These are phyloP conservation scores for Cheiracanthium punctorium DNA, from an alignment of 2,888 invertebrate species.

Conservation along the genomic window DNA sequence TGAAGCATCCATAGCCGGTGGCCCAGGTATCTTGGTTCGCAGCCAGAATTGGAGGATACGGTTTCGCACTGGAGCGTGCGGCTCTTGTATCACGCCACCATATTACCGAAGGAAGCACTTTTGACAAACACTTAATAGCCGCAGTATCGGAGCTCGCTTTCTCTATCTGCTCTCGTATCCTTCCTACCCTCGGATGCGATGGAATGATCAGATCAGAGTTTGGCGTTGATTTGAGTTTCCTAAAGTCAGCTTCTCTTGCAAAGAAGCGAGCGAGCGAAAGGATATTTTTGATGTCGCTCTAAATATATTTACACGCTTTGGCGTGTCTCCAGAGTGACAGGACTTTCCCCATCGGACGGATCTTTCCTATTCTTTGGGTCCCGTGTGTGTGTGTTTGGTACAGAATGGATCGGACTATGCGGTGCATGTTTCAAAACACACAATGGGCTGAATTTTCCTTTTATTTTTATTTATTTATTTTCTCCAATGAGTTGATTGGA, in stretches of 20 bases:
- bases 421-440: no score
- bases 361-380: constrained; percentile 15
- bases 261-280: constrained; percentile 47
- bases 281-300: constrained; percentile 69
- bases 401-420: no score
- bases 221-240: constrained; percentile 58
- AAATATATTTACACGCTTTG: constrained; percentile 69
- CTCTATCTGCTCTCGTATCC: not conserved
- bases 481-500: no score
- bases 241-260: constrained; percentile 34
- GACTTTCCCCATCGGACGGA: constrained; percentile 55
- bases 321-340: constrained; percentile 62
- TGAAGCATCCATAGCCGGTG: not conserved
- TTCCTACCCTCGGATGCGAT: constrained; percentile 33
- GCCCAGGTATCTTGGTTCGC: not conserved
- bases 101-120: not conserved
- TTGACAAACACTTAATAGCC: not conserved
- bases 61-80: not conserved
- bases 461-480: no score
- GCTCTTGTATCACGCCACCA: not conserved
- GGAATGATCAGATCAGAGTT: constrained; percentile 51
- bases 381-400: not conserved
- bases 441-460: no score
- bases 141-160: not conserved
- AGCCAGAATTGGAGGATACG: not conserved